Base-by-base conservation (phyloP, 37 sponge, comb jelly and placozoan genomes). In the Oopsacas minuta region DNA sequence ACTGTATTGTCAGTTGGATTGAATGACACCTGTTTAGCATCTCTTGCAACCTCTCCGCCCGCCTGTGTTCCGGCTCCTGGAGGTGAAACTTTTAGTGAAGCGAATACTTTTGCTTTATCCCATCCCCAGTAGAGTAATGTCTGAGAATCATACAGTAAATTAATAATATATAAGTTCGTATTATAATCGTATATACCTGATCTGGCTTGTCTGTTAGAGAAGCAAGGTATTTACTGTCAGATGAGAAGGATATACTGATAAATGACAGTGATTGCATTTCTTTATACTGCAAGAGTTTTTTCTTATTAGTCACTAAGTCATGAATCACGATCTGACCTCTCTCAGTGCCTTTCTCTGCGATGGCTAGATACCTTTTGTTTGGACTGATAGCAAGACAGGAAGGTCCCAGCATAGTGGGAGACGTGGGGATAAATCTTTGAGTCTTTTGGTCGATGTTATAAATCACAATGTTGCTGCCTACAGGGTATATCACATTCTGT, bases 1-100 rank as follows among this genome's bases (percentile, higher is more conserved):
- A 90, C 93, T 25, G 98, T 91, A 87, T 97, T 97, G 91, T 97
- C 98, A 42, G 90, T 84, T 36, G 95, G 98, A 82, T 93, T 97
- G 92, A 97, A 97, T n/a, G 95, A 90, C 10, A 97, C 93, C 95
- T 97, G 86, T 20, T 0, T 8, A 51, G 52, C 38, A n/a, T 38
- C 83, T 30, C 36, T 82, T 7, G n/a, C 8, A 52, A 51, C 34
- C 1, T 38, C 42, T 22, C 39, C 42, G 1, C 23, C 34, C 37
- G 42, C 83, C 38, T n/a, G 23, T 0, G 39, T 1, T 5, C 32
- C 75, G 1, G 22, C 22, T n/a, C 7, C 17, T 32, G 75, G 28
- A 34, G 75, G 28, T 28, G 93, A 87, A 30, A 90, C 88, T 81
- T 94, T 97, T 69, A 86, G 52, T 0, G 89, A 37, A 34, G 98